Conservation (phyloP, 2,888 invertebrate genomes). For the Ametastegia equiseti region DNA sequence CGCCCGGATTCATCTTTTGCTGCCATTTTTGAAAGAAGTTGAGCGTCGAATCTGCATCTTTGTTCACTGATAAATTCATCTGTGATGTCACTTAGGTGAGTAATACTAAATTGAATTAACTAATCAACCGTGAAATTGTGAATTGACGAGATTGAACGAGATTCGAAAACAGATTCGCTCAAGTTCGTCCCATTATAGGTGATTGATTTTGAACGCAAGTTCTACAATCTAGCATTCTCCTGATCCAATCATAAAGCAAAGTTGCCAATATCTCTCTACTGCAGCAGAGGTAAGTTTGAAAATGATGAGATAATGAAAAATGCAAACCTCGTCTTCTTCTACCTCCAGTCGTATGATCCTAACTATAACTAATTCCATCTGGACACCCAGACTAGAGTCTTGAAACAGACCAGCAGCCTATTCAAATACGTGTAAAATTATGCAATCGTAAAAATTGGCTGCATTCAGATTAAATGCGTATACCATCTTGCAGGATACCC, state of each 20-base stretch:
- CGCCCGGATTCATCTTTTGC: conserved; percentile 76
- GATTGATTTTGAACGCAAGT: background rate
- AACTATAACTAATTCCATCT: conserved; percentile 78
- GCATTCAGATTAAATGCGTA: background rate
- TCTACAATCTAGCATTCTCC: background rate
- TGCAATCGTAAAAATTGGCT: background rate
- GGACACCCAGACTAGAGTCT: conserved; percentile 76
- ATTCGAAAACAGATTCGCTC: background rate
- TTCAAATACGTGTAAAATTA: background rate
- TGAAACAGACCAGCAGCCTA: conserved; percentile 71
- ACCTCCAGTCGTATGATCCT: conserved; percentile 77
- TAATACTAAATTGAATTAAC: conserved; percentile 27
- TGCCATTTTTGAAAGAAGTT: conserved; percentile 80
- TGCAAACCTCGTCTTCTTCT: conserved; percentile 74
- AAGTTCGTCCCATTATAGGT: background rate
- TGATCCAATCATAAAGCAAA: background rate
- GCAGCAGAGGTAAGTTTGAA: background rate
- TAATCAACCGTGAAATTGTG: conserved; percentile 48
- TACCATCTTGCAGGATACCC: too few species aligned
- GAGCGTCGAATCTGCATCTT: conserved; percentile 77
- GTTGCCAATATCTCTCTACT: background rate
- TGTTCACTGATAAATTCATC: conserved; percentile 73
- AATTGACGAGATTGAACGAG: conserved; percentile 11
- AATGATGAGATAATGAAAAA: background rate
- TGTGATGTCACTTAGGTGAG: conserved; percentile 54